Conservation (phyloP, 1,140 invertebrate genomes). For the Luehdorfia chinensis region DNA sequence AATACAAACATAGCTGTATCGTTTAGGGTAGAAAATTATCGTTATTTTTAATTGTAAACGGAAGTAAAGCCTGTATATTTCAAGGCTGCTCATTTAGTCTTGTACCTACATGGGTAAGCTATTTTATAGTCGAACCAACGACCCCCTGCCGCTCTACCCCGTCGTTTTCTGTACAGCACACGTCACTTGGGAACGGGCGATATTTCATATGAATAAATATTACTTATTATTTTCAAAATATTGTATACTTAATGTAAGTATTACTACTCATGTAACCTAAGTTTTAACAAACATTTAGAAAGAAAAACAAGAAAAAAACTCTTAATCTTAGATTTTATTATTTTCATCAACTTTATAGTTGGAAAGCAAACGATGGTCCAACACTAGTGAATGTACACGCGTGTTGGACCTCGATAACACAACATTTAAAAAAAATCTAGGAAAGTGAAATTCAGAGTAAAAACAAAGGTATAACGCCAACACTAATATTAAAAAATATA, state of each 20-base stretch:
- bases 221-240: not conserved
- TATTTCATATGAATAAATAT: constrained; percentile 20
- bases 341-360: too few species aligned
- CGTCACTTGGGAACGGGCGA: constrained; percentile 17
- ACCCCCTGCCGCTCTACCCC: constrained; percentile 21
- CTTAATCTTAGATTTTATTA: too few species aligned
- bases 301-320: too few species aligned
- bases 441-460: too few species aligned
- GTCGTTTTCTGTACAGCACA: constrained; percentile 20
- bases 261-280: not conserved
- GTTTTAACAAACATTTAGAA: too few species aligned
- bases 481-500: too few species aligned
- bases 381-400: too few species aligned
- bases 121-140: constrained; percentile 23
- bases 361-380: too few species aligned
- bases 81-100: constrained; percentile 18
- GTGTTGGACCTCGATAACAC: too few species aligned
- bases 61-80: constrained; percentile 18
- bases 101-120: constrained; percentile 18
- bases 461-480: too few species aligned
- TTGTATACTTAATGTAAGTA: not conserved
- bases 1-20: constrained; percentile 2
- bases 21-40: constrained; percentile 20
- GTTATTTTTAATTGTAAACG: constrained; percentile 29
- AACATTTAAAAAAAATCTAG: too few species aligned